These are phyloP conservation scores for Argyresthia goedartella DNA, from an alignment of 2,888 invertebrate species.

Conservation along the genomic window DNA sequence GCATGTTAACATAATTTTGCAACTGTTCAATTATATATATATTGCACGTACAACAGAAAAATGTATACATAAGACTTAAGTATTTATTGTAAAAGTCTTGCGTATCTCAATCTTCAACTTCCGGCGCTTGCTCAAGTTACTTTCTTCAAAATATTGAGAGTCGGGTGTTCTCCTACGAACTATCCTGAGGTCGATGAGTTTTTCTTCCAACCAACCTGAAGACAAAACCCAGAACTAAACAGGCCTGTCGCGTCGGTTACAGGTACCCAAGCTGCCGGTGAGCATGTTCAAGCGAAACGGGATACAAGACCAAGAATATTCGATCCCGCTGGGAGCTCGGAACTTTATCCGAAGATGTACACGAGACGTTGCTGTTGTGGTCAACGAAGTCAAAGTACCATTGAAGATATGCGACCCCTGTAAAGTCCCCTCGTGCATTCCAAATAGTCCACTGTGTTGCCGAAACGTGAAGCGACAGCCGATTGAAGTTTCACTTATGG, in stretches of 20 bases:
- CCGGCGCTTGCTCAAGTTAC: too few species aligned
- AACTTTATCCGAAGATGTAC: constrained; percentile 47
- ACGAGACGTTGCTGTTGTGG: constrained; percentile 45
- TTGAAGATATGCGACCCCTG: constrained; percentile 37
- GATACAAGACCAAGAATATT: constrained; percentile 60
- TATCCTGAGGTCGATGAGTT: too few species aligned
- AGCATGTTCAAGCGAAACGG: constrained; percentile 61
- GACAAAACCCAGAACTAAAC: too few species aligned
- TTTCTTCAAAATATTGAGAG: too few species aligned
- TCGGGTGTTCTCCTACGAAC: too few species aligned
- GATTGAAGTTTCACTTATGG: constrained; percentile 40
- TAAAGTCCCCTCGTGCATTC: constrained; percentile 35
- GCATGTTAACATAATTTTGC: too few species aligned
- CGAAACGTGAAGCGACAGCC: constrained; percentile 35
- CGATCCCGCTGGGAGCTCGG: constrained; percentile 41
- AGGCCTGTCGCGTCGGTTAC: constrained; percentile 42
- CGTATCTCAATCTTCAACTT: too few species aligned
- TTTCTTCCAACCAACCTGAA: too few species aligned
- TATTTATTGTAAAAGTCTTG: too few species aligned
- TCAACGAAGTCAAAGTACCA: constrained; percentile 26
- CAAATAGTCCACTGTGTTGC: constrained; percentile 17
- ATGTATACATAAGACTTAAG: too few species aligned
- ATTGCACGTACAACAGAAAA: too few species aligned
- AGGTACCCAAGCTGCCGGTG: constrained; percentile 52
- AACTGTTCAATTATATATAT: too few species aligned